Evolutionary conservation across 2,113 vertebrate genomes (phyloP).

Genomic region (Chaetodon trifascialis): DNA sequence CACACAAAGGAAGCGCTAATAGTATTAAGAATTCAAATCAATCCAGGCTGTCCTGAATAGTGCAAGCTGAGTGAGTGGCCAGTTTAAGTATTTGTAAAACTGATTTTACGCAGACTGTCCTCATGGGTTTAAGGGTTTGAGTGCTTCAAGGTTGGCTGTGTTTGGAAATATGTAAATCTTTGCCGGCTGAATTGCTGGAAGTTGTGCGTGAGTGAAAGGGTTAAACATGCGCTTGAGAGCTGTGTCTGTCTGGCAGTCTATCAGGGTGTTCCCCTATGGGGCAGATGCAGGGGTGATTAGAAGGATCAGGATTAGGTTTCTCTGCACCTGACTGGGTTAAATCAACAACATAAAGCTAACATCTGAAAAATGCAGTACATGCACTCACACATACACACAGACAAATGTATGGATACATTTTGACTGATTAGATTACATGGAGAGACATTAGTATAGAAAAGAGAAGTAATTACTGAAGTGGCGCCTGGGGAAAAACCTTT

Average conservation of each 20-base stretch:
- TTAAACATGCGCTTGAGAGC: constrained; percentile 49
- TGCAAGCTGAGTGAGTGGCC: not conserved
- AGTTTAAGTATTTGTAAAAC: not conserved
- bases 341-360: constrained; percentile 51
- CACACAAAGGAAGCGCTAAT: constrained; percentile 24
- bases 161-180: not conserved
- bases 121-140: not conserved
- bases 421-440: constrained; percentile 1
- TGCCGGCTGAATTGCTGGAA: not conserved
- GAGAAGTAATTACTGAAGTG: constrained; percentile 11
- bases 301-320: constrained; percentile 65
- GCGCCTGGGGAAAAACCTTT: not conserved
- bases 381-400: not conserved
- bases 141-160: not conserved
- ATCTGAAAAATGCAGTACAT: constrained; percentile 41
- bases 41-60: constrained; percentile 2
- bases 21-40: constrained; percentile 11
- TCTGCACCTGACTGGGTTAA: constrained; percentile 49
- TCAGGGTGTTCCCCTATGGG: constrained; percentile 61
- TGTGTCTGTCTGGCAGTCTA: constrained; percentile 10
- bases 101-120: not conserved
- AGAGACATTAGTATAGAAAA: constrained; percentile 8
- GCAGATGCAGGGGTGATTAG: constrained; percentile 46
- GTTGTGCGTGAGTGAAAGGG: constrained; percentile 45
- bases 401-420: not conserved